Evolutionary conservation across 2,888 invertebrate genomes (phyloP).

Genomic region (Aspidiotus destructor): DNA sequence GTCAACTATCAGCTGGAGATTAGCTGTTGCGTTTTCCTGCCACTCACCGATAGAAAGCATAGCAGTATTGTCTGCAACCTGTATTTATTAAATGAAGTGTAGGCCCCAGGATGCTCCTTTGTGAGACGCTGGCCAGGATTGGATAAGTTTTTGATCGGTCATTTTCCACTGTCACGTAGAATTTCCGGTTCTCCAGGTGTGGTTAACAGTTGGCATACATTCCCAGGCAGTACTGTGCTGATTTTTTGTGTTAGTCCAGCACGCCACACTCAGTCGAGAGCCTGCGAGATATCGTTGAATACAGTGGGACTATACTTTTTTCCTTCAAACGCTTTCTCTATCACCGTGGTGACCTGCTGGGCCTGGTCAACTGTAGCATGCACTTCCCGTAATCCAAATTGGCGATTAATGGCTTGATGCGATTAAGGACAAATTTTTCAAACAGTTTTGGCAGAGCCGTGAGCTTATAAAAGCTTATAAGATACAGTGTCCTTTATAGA

Average conservation of each 20-base stretch:
- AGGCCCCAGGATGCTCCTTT: background rate
- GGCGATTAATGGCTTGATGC: background rate
- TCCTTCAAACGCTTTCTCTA: too few relatives aligned
- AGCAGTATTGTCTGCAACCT: too few relatives aligned
- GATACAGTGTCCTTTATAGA: background rate
- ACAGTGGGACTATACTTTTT: background rate
- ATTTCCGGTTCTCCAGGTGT: background rate
- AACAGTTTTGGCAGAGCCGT: too few relatives aligned
- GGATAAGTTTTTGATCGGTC: background rate
- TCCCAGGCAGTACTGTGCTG: too few relatives aligned
- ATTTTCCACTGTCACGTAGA: background rate
- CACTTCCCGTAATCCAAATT: background rate
- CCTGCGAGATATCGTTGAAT: background rate
- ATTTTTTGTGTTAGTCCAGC: slow-evolving; percentile 2
- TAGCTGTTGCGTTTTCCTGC: too few relatives aligned
- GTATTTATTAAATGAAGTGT: background rate
- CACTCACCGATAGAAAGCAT: too few relatives aligned
- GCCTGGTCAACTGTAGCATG: too few relatives aligned
- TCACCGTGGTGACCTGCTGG: background rate
- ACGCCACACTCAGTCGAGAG: background rate
- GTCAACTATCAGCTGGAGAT: too few relatives aligned
- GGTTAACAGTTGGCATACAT: too few relatives aligned
- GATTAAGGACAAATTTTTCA: background rate
- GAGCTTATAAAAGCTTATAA: background rate
- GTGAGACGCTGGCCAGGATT: background rate